Evolutionary conservation across 2,797 vertebrate genomes (phyloP), one percentile per base, ranked within the genome.

Genomic region (Bradypus variegatus): DNA sequence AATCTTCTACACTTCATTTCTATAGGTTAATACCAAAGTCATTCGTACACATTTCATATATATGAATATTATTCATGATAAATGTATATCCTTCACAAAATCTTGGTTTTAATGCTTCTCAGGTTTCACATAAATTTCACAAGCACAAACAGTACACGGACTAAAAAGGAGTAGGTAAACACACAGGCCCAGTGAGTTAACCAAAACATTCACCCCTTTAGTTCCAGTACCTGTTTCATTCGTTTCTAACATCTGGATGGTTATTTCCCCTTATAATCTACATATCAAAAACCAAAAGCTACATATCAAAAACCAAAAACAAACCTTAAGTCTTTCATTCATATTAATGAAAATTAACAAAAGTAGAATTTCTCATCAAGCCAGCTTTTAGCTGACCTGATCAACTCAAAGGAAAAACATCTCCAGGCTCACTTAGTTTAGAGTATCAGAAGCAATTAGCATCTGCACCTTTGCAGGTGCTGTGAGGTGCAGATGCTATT

Each of bases 71-170:
- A 88, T 60, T 82, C 60, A 67, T 75, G 45, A 88, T 48, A 88
- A 89, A 65, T 80, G 70, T 27, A 38, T 25, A 72, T 18, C 75
- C 69, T 90, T 91, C 76, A 95, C 62, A 88, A 92, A 91, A 88
- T 86, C 64, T 88, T 92, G 69, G 65, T 41, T 90, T 85, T 65
- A 86, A 72, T 19, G 12, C 41, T 76, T 92, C 80, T 79, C 62
- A 92, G 93, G 41, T 88, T 76, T 78, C 94, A 89, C 29, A 85
- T 29, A 92, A 58, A 91, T 77, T 84, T 85, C 90, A 89, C 64
- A 91, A 94, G 48, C 85, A 58, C 29, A 89, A 89, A 83, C 23
- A 62, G 69, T 53, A 67, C 45, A 89, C 87, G 27, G 48, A 36
- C 93, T 89, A 80, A 86, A 90, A 84, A 69, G 21, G 36, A 69